Evolutionary conservation across 2,797 vertebrate species (phyloP).

Genomic region (Yasuhikotakia modesta): DNA sequence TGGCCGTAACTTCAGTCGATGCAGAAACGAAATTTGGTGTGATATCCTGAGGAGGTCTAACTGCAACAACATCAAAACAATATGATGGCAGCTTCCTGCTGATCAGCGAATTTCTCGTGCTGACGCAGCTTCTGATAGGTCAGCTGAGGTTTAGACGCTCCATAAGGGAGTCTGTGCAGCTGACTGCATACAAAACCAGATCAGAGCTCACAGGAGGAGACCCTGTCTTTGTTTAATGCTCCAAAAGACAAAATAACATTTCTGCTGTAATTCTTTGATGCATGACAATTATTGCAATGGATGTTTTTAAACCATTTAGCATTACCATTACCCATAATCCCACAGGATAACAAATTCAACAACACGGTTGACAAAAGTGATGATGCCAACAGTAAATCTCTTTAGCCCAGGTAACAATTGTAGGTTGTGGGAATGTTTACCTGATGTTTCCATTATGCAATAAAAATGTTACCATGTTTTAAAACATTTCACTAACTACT

Average conservation of each 20-base stretch:
- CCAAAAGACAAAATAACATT: not conserved
- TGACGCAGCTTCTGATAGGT: conserved; percentile 48
- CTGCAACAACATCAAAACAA: conserved; percentile 55
- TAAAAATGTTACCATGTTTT: too few species aligned
- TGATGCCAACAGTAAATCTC: too few species aligned
- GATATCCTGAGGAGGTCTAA: not conserved
- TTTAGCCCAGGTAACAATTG: too few species aligned
- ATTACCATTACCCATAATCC: not conserved
- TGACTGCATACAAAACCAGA: conserved; percentile 12
- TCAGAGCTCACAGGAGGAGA: conserved; percentile 8
- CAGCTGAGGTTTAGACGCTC: conserved; percentile 34
- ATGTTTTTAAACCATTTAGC: not conserved
- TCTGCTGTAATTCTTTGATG: not conserved
- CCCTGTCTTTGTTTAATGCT: not conserved
- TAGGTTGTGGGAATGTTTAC: too few species aligned
- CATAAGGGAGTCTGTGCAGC: conserved; percentile 15
- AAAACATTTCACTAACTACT: too few species aligned
- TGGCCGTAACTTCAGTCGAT: too few species aligned
- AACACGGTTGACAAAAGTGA: too few species aligned
- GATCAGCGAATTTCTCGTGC: conserved; percentile 51
- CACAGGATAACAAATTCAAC: not conserved
- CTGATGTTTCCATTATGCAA: too few species aligned
- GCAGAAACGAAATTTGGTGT: not conserved
- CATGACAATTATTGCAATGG: not conserved
- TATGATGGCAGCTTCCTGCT: conserved; percentile 53